Conservation (phyloP, 1,140 invertebrate species). For the Drosophila trapezifrons region DNA sequence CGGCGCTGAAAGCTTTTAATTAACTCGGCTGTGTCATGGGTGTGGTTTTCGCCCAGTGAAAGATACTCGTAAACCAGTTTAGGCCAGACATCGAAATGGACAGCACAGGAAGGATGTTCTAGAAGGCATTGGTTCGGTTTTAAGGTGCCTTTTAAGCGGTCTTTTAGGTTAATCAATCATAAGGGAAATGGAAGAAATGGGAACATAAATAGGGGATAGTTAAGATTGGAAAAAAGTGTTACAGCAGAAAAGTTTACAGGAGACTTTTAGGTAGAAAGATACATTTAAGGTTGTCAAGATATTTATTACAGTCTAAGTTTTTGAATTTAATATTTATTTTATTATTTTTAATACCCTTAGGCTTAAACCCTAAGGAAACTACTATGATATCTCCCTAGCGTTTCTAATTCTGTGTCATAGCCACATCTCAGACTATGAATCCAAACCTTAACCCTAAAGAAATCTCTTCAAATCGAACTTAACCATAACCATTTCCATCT, state of each 20-base stretch:
- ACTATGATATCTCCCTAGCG: not conserved
- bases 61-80: slow-evolving; percentile 30
- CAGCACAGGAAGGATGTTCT: slow-evolving; percentile 13
- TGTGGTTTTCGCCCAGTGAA: slow-evolving; percentile 15
- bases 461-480: not conserved
- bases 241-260: too few species aligned
- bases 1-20: slow-evolving; percentile 49
- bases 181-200: not conserved
- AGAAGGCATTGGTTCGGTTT: not conserved
- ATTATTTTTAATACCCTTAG: too few species aligned
- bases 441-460: not conserved
- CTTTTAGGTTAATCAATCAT: slow-evolving; percentile 16
- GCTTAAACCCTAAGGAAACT: not conserved
- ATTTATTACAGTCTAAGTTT: too few species aligned
- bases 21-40: slow-evolving; percentile 31
- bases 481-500: not conserved
- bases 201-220: not conserved
- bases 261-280: not conserved
- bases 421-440: not conserved
- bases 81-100: slow-evolving; percentile 16
- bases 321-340: too few species aligned
- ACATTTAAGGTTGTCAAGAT: not conserved
- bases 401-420: not conserved
- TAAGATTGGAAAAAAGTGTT: not conserved
- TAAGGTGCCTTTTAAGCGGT: slow-evolving; percentile 4